Evolutionary conservation across 2,113 vertebrate genomes (phyloP).

Genomic region (Paradisaea rubra): DNA sequence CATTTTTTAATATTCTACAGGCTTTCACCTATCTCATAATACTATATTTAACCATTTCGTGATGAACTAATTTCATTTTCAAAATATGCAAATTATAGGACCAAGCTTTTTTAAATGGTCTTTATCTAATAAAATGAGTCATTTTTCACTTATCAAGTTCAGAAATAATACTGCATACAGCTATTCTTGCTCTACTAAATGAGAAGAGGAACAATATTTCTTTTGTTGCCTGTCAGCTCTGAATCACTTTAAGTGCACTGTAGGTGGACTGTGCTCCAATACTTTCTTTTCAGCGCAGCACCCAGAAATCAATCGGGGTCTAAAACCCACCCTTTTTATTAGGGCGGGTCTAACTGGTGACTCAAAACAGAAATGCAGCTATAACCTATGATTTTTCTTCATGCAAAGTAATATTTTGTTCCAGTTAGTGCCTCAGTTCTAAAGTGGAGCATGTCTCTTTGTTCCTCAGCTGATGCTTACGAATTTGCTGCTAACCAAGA

Average conservation of each 20-base stretch:
- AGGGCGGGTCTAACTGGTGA: neutral
- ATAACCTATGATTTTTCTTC: neutral
- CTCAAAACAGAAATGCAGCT: neutral
- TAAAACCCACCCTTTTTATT: neutral
- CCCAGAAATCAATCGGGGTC: neutral
- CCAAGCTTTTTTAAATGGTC: neutral
- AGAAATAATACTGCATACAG: conserved; percentile 22
- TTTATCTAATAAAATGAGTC: conserved; percentile 58
- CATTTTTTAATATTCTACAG: neutral
- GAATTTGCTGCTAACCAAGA: neutral
- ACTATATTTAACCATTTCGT: neutral
- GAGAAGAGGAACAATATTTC: conserved; percentile 45
- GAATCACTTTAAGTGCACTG: conserved; percentile 21
- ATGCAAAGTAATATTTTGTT: neutral
- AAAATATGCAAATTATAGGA: conserved; percentile 47
- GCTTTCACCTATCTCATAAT: neutral
- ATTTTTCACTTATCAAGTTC: conserved; percentile 43
- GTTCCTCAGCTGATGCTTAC: neutral
- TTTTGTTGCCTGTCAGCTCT: conserved; percentile 44
- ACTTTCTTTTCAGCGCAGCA: neutral
- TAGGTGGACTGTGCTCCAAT: conserved; percentile 19
- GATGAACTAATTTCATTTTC: conserved; percentile 9
- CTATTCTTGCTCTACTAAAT: conserved; percentile 34
- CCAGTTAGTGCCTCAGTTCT: neutral
- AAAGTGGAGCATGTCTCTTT: neutral